Percentiles rank a stretch among this genome's conserved stretches.
phyloP scores from a whole-genome alignment of 2,797 vertebrate species.

The Pagetopsis macropterus region DNA sequence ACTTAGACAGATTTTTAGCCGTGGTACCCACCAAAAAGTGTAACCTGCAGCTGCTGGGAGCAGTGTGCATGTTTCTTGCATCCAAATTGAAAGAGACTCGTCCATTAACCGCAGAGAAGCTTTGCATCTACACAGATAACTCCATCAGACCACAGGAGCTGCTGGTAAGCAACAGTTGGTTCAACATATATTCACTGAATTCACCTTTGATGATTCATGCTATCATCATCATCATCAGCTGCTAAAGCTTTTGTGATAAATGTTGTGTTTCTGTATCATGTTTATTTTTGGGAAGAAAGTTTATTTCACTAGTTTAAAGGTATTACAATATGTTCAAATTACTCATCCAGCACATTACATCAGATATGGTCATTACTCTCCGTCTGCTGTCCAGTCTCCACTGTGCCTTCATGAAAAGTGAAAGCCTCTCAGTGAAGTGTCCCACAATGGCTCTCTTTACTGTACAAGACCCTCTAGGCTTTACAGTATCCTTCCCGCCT shows the following conservation, averaged over 20 bases:
- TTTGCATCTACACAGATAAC: constrained; percentile 99
- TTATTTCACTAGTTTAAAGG: constrained; percentile 10
- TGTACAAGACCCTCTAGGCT: constrained; percentile 59
- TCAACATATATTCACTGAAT: constrained; percentile 22
- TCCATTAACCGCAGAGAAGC: constrained; percentile 96
- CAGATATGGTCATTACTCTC: neutral
- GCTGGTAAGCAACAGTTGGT: constrained; percentile 87
- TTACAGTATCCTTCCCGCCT: constrained; percentile 51
- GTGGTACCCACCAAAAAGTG: constrained; percentile 94
- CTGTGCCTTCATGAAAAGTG: constrained; percentile 20
- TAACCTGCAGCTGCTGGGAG: constrained; percentile 96
- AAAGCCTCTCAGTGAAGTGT: constrained; percentile 48
- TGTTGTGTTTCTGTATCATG: neutral
- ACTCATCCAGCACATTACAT: neutral
- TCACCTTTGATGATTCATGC: constrained; percentile 20
- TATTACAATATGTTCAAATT: neutral
- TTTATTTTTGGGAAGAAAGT: neutral
- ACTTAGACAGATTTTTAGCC: constrained; percentile 97
- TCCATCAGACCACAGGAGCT: constrained; percentile 96
- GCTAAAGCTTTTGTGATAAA: neutral
- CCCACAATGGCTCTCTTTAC: constrained; percentile 62
- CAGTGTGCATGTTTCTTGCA: constrained; percentile 98
- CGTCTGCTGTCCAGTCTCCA: constrained; percentile 3
- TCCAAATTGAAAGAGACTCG: constrained; percentile 99
- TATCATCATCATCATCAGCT: constrained; percentile 35